Percentiles rank a stretch among this genome's conserved stretches.
phyloP scores from a whole-genome alignment of 2,888 invertebrate genomes.

The Andrena bucephala region DNA sequence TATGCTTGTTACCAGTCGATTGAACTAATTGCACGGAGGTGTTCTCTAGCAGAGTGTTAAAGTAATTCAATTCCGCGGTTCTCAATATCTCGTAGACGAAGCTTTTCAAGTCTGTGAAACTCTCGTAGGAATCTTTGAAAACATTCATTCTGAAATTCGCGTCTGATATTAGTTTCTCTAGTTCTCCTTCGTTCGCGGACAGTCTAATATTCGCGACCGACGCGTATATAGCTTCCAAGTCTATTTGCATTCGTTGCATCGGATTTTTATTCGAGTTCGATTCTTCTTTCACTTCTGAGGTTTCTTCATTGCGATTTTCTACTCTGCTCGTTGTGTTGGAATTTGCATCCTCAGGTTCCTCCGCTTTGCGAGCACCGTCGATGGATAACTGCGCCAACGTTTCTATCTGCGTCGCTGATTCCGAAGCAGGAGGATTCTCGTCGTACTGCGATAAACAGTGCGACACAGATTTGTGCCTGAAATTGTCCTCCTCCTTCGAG shows the following conservation, averaged over 20 bases:
- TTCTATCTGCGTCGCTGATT: background rate
- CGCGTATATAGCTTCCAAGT: conserved; percentile 73
- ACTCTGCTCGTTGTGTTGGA: conserved; percentile 19
- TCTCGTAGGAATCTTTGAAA: conserved; percentile 72
- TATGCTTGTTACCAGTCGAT: conserved; percentile 63
- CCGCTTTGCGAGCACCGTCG: background rate
- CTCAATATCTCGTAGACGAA: conserved; percentile 77
- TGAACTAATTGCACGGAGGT: conserved; percentile 68
- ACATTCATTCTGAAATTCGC: conserved; percentile 66
- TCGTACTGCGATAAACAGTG: conserved; percentile 15
- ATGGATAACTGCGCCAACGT: background rate
- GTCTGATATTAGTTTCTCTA: conserved; percentile 72
- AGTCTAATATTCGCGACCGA: conserved; percentile 66
- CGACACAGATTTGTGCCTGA: conserved; percentile 14
- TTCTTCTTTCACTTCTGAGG: background rate
- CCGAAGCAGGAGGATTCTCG: background rate
- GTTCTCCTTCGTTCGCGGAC: conserved; percentile 63
- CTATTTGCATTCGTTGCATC: conserved; percentile 64
- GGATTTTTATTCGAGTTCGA: conserved; percentile 29
- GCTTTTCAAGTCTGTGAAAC: conserved; percentile 69
- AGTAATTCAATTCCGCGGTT: conserved; percentile 78
- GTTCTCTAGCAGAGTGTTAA: conserved; percentile 79
- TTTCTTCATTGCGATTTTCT: background rate
- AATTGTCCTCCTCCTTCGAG: conserved; percentile 45
- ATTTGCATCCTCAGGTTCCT: conserved; percentile 33